phyloP scores from a whole-genome alignment of 2,797 vertebrate genomes.

The Rhynchonycteris naso region DNA sequence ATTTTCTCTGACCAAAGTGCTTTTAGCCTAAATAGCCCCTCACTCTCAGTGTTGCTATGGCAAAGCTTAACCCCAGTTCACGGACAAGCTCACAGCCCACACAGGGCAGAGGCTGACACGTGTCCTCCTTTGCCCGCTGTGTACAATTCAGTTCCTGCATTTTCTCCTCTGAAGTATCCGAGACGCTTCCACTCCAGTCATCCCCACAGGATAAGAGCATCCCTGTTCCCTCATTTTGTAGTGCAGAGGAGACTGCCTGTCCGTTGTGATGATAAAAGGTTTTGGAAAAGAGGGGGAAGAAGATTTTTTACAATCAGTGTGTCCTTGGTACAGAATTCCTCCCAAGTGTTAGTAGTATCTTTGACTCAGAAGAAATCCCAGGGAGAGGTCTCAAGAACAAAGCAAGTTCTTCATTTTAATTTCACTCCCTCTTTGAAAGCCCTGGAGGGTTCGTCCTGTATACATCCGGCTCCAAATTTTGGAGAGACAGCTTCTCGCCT shows the following conservation, averaged over 20 bases:
- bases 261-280: neutral
- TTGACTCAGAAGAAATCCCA: conserved; percentile 54
- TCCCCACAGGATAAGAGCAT: conserved; percentile 59
- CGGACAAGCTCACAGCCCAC: conserved; percentile 40
- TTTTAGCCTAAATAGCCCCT: conserved; percentile 59
- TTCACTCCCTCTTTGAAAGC: neutral
- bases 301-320: neutral
- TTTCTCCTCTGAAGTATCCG: conserved; percentile 64
- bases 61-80: conserved; percentile 59
- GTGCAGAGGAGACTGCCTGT: neutral
- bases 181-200: conserved; percentile 77
- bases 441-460: neutral
- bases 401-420: conserved; percentile 46
- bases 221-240: neutral
- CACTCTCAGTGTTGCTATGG: neutral
- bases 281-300: neutral
- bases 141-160: conserved; percentile 68
- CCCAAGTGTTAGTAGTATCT: conserved; percentile 27
- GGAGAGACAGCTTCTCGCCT: neutral
- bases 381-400: conserved; percentile 22
- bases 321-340: conserved; percentile 41
- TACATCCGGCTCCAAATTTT: neutral
- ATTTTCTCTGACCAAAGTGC: neutral
- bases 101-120: neutral
- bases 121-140: conserved; percentile 65